These are phyloP conservation scores for Drosophila testacea DNA, from an alignment of 2,888 invertebrate species.

Conservation along the genomic window DNA sequence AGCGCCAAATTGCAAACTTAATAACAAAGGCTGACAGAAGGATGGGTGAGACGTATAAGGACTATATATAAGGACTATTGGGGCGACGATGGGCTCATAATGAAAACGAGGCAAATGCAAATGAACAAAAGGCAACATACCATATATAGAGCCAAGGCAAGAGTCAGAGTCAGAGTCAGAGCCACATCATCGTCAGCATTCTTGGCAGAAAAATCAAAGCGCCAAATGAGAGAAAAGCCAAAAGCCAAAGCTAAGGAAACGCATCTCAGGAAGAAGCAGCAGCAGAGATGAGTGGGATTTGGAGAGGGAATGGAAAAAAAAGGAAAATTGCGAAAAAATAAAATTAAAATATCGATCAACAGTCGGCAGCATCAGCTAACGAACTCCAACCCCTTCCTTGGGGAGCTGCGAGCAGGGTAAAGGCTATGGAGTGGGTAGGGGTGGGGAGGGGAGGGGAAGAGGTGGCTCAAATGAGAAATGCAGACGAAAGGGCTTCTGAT, in stretches of 20 bases:
- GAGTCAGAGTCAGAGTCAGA: conserved; percentile 26
- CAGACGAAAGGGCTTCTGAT: conserved; percentile 67
- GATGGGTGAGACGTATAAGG: conserved; percentile 14
- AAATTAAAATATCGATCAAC: conserved; percentile 84
- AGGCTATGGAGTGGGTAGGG: not conserved
- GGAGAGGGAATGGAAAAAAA: not conserved
- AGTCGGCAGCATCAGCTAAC: conserved; percentile 72
- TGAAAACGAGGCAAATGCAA: conserved; percentile 80
- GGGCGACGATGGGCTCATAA: conserved; percentile 61
- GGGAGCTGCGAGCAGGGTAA: not conserved
- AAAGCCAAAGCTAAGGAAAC: conserved; percentile 78
- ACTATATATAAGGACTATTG: conserved; percentile 27
- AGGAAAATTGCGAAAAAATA: conserved; percentile 68
- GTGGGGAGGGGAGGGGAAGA: not conserved
- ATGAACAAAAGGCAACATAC: conserved; percentile 75
- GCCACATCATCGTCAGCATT: conserved; percentile 66
- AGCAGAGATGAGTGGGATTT: not conserved
- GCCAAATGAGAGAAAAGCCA: conserved; percentile 67
- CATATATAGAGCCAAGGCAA: conserved; percentile 22
- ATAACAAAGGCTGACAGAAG: conserved; percentile 55
- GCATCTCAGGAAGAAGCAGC: conserved; percentile 52
- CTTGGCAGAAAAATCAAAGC: conserved; percentile 76
- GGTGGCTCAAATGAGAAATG: conserved; percentile 59
- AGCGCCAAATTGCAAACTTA: conserved; percentile 74
- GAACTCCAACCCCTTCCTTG: conserved; percentile 83